Evolutionary conservation across 2,797 vertebrate species (phyloP), one percentile per base, ranked within the genome.

Genomic region (Schizothorax lantsangensis): DNA sequence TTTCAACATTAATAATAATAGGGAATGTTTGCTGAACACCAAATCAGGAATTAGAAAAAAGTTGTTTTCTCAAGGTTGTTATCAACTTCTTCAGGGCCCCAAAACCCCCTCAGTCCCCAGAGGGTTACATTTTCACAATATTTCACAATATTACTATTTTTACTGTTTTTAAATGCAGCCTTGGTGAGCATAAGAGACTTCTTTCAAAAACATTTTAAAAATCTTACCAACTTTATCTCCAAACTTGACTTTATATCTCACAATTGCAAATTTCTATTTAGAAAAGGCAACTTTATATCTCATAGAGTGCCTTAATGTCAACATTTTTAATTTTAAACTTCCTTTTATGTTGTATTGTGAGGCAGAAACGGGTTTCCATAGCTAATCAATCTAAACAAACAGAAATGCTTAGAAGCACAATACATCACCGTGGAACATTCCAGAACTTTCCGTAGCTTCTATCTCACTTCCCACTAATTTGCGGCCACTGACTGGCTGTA

Each of bases 401-500:
- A 19, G 57, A 69, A 79, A 68, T 72, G 64, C 69, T 64, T 30
- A 17, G n/a, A 69, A 52, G 33, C 86, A 47, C 47, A 47, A 36
- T 19, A 33, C 71, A 72, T 81, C 83, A 77, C 23, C 4, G 36
- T 6, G 49, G 36, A 83, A 84, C 79, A 91, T 93, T 89, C 83
- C 87, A 86, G 83, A 87, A 88, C 86, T 90, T 92, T 92, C 78
- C 85, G 87, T 90, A 90, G 91, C 80, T 89, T 91, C 86, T 75
- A 69, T 90, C 88, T 90, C 86, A 89, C 91, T 86, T 81, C 86
- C 79, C 88, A 86, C 84, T 92, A 89, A 93, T 93, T 90, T 91
- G 88, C 88, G 80, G 88, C 90, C 92, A 87, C 89, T 92, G 89
- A 87, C 90, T 92, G 89, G 88, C 88, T 89, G 84, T 89, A 91